Evolutionary conservation across 1,140 invertebrate genomes (phyloP).

Genomic region (Caerostris extrusa): DNA sequence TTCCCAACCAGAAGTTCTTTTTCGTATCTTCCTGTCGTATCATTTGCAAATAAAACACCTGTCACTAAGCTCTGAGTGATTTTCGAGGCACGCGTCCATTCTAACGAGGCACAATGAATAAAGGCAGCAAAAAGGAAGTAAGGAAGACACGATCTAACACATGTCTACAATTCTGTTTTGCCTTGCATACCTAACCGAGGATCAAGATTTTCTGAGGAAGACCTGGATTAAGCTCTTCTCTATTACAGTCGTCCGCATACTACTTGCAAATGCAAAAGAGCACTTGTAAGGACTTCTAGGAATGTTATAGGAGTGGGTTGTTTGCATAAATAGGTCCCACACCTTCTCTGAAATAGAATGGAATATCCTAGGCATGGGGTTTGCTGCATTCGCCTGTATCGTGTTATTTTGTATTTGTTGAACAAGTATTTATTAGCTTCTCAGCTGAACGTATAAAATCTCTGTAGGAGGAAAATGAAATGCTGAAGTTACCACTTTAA

Average conservation of each 20-base stretch:
- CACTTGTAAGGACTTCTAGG: neutral
- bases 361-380: neutral
- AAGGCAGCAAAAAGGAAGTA: neutral
- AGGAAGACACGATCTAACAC: conserved; percentile 16
- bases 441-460: too few relatives aligned
- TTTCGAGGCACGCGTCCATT: conserved; percentile 43
- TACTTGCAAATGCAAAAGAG: conserved; percentile 33
- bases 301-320: neutral
- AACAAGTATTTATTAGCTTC: too few relatives aligned
- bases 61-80: conserved; percentile 57
- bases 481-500: too few relatives aligned
- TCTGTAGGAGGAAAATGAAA: too few relatives aligned
- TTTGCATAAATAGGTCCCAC: neutral
- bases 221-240: conserved; percentile 34
- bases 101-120: conserved; percentile 60
- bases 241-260: neutral
- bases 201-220: neutral
- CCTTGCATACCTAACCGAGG: conserved; percentile 56
- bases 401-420: too few relatives aligned
- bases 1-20: neutral
- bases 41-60: conserved; percentile 74
- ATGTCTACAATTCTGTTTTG: conserved; percentile 53
- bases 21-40: neutral
- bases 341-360: neutral
- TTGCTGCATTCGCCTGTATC: neutral